Percentiles rank a stretch among this genome's conserved stretches.
These are phyloP conservation scores for Balearica regulorum DNA, from an alignment of 2,797 vertebrate genomes.

Conservation along the genomic window DNA sequence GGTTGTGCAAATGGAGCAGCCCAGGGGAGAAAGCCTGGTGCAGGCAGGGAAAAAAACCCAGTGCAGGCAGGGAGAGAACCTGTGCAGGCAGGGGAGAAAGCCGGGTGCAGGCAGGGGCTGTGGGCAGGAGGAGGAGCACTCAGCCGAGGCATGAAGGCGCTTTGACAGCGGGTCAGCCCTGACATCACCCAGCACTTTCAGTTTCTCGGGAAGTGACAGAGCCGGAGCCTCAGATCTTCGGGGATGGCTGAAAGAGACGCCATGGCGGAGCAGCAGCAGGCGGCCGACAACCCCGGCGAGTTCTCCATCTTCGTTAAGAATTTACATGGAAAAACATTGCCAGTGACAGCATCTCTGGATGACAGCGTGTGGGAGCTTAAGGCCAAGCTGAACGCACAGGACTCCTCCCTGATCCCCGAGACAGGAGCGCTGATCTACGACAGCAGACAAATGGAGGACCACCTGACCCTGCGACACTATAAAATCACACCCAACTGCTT, in stretches of 20 bases:
- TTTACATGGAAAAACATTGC: rapidly evolving
- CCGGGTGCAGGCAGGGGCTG: background rate
- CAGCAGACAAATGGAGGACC: rapidly evolving
- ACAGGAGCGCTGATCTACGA: rapidly evolving
- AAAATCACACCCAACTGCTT: background rate
- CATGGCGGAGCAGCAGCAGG: background rate
- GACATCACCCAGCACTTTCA: rapidly evolving
- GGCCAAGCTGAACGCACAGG: rapidly evolving
- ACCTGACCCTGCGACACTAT: background rate
- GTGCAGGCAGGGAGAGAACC: background rate
- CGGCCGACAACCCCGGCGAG: rapidly evolving
- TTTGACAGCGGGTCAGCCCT: background rate
- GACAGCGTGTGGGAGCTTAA: background rate
- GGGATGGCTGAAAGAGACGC: too few relatives aligned
- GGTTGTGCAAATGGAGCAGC: background rate
- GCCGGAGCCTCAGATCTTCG: background rate
- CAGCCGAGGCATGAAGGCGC: rapidly evolving
- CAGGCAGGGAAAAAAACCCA: background rate
- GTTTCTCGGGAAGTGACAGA: background rate
- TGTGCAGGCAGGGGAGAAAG: background rate
- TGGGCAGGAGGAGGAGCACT: rapidly evolving
- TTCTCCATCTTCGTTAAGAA: rapidly evolving
- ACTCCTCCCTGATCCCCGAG: rapidly evolving
- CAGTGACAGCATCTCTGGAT: background rate
- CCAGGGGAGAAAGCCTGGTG: background rate